Conservation (phyloP, 2,888 invertebrate genomes). For the Dicyrtoma fusca region DNA sequence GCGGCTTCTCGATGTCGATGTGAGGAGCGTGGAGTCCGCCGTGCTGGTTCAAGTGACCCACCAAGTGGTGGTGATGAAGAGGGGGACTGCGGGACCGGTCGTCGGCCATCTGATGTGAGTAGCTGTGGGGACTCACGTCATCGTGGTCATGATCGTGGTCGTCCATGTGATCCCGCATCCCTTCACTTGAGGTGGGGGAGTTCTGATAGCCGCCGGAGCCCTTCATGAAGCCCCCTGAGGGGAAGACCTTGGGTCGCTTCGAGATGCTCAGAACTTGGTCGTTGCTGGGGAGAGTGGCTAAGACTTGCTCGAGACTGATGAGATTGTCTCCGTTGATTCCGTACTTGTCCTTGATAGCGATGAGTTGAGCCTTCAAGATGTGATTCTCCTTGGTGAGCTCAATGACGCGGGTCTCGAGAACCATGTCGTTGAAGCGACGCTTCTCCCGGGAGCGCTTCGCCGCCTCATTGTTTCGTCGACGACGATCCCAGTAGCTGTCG, state of each 20-base stretch:
- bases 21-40: constrained; percentile 44
- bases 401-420: constrained; percentile 88
- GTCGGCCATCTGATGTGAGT: constrained; percentile 46
- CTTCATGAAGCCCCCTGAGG: constrained; percentile 43
- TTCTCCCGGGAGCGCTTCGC: constrained; percentile 97
- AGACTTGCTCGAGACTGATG: constrained; percentile 84
- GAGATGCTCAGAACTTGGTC: constrained; percentile 83
- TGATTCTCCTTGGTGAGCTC: constrained; percentile 95
- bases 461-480: constrained; percentile 95
- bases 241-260: constrained; percentile 69
- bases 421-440: constrained; percentile 94
- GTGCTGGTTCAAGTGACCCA: constrained; percentile 41
- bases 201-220: constrained; percentile 21
- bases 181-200: constrained; percentile 34
- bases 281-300: constrained; percentile 80
- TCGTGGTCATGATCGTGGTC: constrained; percentile 10
- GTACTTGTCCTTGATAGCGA: constrained; percentile 89
- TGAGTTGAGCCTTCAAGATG: constrained; percentile 87
- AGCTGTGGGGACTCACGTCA: constrained; percentile 47
- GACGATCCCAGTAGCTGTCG: constrained; percentile 95
- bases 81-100: constrained; percentile 53
- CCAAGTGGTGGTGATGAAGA: constrained; percentile 40
- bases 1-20: constrained; percentile 53
- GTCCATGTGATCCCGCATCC: constrained; percentile 23
- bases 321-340: constrained; percentile 85